These are phyloP conservation scores for Tragelaphus strepsiceros DNA, from an alignment of 2,113 vertebrate genomes.

Conservation along the genomic window DNA sequence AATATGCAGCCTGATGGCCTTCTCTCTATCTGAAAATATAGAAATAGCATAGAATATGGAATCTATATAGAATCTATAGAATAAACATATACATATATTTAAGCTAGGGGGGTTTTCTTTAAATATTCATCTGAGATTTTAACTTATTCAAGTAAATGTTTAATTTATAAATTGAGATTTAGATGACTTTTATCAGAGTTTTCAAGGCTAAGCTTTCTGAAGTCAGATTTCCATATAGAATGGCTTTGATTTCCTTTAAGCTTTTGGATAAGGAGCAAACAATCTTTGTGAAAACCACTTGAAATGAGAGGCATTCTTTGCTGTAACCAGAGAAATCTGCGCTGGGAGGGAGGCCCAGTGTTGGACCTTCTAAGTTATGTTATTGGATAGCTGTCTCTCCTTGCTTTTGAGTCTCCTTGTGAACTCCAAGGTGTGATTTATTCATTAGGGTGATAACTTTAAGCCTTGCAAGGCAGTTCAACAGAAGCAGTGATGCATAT, in stretches of 20 bases:
- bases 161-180: background rate
- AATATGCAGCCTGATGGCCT: background rate
- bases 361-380: background rate
- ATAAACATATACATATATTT: background rate
- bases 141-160: background rate
- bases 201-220: background rate
- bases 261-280: background rate
- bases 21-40: background rate
- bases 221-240: background rate
- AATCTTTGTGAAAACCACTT: background rate
- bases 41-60: background rate
- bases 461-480: background rate
- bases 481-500: background rate
- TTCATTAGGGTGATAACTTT: background rate
- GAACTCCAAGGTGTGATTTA: background rate
- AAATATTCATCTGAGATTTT: conserved; percentile 1
- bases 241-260: background rate
- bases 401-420: background rate
- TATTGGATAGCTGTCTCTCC: fast-evolving
- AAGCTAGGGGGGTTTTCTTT: background rate
- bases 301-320: background rate
- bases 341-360: background rate
- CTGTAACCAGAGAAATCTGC: background rate
- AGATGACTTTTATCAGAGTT: background rate
- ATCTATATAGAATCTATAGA: background rate